These are phyloP conservation scores for Icerya purchasi DNA, from an alignment of 2,888 invertebrate species.

Conservation along the genomic window DNA sequence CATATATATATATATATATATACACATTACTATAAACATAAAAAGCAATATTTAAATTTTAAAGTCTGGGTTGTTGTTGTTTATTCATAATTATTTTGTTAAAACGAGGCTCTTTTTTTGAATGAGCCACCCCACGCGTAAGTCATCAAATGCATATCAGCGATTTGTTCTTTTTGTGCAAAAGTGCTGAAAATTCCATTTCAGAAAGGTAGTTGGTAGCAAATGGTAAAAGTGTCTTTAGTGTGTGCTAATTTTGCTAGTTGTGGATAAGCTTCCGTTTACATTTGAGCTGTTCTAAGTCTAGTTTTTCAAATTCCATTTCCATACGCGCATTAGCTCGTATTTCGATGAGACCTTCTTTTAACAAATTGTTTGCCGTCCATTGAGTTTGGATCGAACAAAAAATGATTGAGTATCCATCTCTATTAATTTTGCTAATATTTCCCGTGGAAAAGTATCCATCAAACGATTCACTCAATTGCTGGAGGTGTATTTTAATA, in stretches of 20 bases:
- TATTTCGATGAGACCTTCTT: neutral
- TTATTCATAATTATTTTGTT: neutral
- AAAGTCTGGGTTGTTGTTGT: neutral
- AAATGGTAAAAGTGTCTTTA: too few species aligned
- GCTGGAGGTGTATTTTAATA: neutral
- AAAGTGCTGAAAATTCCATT: too few species aligned
- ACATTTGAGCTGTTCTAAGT: neutral
- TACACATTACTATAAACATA: too few species aligned
- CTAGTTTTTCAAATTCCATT: neutral
- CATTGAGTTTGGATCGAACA: too few species aligned
- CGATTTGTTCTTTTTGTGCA: neutral
- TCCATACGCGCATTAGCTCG: neutral
- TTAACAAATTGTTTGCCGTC: neutral
- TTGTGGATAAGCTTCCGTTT: conserved; percentile 18
- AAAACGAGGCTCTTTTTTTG: neutral
- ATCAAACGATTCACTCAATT: neutral
- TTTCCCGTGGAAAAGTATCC: neutral
- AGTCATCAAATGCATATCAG: neutral
- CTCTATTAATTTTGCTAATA: neutral
- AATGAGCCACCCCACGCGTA: too few species aligned
- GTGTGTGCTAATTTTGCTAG: conserved; percentile 19
- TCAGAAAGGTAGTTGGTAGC: too few species aligned
- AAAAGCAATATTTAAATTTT: neutral
- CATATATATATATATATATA: too few species aligned
- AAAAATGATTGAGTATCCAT: neutral